phyloP scores from a whole-genome alignment of 2,113 vertebrate genomes.

The Rutilus rutilus region DNA sequence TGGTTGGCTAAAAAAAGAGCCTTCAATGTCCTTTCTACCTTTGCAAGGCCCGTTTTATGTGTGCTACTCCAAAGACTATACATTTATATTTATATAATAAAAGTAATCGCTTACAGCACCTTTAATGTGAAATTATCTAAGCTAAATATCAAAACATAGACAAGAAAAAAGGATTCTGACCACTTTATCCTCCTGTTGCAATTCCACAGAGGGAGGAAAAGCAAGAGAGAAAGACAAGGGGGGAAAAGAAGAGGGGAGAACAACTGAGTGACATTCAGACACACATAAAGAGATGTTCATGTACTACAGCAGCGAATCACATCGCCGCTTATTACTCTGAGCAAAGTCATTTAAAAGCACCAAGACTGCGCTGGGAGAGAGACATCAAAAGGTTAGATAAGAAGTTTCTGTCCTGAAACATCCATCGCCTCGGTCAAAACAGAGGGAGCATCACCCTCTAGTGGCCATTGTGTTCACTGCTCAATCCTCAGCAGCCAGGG shows the following conservation, averaged over 20 bases:
- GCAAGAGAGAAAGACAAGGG: conserved; percentile 66
- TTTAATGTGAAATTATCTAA: conserved; percentile 20
- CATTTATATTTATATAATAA: too few species aligned
- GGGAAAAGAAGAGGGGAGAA: conserved; percentile 55
- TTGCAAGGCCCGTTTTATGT: neutral
- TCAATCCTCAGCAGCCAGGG: neutral
- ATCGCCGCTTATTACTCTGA: neutral
- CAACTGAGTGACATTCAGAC: conserved; percentile 65
- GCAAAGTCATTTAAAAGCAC: conserved; percentile 40
- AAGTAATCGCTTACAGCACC: conserved; percentile 1
- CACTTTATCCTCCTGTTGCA: conserved; percentile 85
- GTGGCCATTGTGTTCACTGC: conserved; percentile 40
- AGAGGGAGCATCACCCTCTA: conserved; percentile 31
- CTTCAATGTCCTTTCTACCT: neutral
- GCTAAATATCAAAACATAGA: conserved; percentile 24
- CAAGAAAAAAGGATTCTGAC: conserved; percentile 76
- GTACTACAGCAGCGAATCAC: neutral
- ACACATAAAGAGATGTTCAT: conserved; percentile 39
- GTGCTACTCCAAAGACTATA: neutral
- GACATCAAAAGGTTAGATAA: conserved; percentile 41
- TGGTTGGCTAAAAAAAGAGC: neutral
- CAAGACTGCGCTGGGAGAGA: neutral
- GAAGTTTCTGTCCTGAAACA: neutral
- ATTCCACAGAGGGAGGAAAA: conserved; percentile 73
- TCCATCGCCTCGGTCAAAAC: neutral